Percentiles rank a stretch among this genome's conserved stretches.
Conservation (phyloP, 2,113 vertebrate genomes). For the Chitala chitala region DNA sequence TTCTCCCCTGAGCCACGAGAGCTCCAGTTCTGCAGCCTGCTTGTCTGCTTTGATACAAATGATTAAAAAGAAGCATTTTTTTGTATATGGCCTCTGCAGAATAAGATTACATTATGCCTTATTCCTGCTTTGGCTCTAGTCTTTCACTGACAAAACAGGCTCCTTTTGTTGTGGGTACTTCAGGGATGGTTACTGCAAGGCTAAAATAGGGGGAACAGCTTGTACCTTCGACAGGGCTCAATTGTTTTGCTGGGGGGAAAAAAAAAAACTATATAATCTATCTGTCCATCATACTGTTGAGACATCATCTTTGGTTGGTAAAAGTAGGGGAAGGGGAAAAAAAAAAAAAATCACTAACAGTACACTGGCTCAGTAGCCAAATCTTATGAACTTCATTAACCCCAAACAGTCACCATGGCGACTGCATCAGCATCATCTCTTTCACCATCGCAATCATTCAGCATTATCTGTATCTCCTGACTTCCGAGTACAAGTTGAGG, state of each 20-base stretch:
- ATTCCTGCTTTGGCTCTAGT: conserved; percentile 23
- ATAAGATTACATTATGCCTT: conserved; percentile 29
- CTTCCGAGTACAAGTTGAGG: too few species aligned
- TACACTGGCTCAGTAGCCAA: too few species aligned
- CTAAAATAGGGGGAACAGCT: background rate
- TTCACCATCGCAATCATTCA: too few species aligned
- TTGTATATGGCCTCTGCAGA: conserved; percentile 44
- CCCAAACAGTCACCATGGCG: too few species aligned
- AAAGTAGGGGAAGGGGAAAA: too few species aligned
- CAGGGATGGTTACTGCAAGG: background rate
- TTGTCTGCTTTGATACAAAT: conserved; percentile 61
- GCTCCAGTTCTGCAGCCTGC: conserved; percentile 45
- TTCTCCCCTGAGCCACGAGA: conserved; percentile 45
- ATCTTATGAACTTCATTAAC: too few species aligned
- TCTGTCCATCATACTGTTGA: too few species aligned
- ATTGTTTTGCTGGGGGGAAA: background rate
- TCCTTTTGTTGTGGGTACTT: background rate
- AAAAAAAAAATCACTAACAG: too few species aligned
- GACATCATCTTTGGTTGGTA: too few species aligned
- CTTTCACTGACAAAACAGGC: conserved; percentile 45
- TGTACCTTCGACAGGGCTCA: background rate
- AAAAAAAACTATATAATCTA: background rate
- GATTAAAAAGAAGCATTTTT: conserved; percentile 58
- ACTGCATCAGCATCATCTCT: too few species aligned
- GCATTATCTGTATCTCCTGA: too few species aligned